phyloP scores from a whole-genome alignment of 2,113 vertebrate genomes.

The Trachemys scripta region DNA sequence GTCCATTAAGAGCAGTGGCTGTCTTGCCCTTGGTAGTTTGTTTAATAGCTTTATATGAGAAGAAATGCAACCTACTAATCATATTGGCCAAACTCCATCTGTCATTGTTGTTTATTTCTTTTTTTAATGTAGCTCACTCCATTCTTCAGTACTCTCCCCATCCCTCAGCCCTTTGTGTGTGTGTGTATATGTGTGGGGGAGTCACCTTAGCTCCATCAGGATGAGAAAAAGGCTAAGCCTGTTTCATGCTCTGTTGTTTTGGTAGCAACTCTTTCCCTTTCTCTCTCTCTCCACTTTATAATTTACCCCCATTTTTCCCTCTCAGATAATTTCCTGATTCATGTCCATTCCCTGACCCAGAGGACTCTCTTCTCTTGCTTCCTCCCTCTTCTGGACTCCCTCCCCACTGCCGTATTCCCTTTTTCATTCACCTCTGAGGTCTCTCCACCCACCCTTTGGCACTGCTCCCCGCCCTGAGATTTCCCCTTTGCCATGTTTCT shows the following conservation, averaged over 20 bases:
- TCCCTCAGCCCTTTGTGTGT: neutral
- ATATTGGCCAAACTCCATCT: neutral
- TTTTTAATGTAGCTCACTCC: neutral
- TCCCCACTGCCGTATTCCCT: neutral
- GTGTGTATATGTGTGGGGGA: neutral
- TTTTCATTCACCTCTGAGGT: neutral
- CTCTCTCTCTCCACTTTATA: neutral
- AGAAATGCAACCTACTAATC: accelerated
- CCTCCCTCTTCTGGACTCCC: neutral
- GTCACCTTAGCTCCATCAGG: neutral
- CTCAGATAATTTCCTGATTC: neutral
- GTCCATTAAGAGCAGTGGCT: neutral
- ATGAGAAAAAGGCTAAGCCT: neutral
- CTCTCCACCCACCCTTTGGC: neutral
- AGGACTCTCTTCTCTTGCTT: neutral
- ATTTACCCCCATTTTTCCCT: accelerated
- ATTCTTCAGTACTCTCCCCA: neutral
- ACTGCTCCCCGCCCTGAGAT: accelerated
- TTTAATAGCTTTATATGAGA: neutral
- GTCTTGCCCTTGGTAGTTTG: accelerated
- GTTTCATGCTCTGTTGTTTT: neutral
- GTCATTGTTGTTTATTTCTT: neutral
- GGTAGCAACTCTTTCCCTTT: neutral
- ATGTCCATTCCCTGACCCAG: neutral
- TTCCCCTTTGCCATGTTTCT: neutral